Evolutionary conservation across 2,113 vertebrate genomes (phyloP).

Genomic region (Chinchilla lanigera): DNA sequence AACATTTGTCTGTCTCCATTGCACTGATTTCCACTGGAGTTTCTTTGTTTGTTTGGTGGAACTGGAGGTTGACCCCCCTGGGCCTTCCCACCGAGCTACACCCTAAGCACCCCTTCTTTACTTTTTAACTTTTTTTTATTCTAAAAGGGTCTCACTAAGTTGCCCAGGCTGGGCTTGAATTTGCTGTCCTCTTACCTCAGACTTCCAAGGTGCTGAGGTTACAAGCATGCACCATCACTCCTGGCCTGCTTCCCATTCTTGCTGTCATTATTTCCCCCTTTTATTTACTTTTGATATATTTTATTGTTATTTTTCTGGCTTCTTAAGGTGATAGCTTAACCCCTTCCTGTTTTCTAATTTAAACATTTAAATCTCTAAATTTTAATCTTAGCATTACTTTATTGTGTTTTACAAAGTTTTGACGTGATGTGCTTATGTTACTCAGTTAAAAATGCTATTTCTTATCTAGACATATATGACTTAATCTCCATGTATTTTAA

Average conservation of each 20-base stretch:
- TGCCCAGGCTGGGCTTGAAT: not conserved
- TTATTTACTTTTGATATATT: not conserved
- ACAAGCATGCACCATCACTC: not conserved
- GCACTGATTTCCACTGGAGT: not conserved
- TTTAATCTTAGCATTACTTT: not conserved
- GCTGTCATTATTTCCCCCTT: not conserved
- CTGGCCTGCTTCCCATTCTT: not conserved
- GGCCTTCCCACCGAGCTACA: not conserved
- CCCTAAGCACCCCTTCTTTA: not conserved
- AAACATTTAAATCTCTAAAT: not conserved
- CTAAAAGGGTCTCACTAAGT: not conserved
- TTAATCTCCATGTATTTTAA: constrained; percentile 21
- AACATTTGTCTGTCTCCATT: not conserved
- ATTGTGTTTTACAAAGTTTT: not conserved
- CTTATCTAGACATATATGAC: not conserved
- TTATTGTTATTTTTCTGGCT: not conserved
- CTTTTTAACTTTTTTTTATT: not conserved
- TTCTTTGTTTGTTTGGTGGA: not conserved
- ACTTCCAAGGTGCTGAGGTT: not conserved
- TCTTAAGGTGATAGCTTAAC: not conserved
- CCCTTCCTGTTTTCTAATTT: not conserved
- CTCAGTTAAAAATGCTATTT: not conserved
- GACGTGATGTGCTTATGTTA: not conserved
- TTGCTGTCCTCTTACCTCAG: not conserved
- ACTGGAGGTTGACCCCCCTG: not conserved